These are phyloP conservation scores for Cataglyphis hispanica DNA, from an alignment of 1,140 invertebrate species.

Conservation along the genomic window DNA sequence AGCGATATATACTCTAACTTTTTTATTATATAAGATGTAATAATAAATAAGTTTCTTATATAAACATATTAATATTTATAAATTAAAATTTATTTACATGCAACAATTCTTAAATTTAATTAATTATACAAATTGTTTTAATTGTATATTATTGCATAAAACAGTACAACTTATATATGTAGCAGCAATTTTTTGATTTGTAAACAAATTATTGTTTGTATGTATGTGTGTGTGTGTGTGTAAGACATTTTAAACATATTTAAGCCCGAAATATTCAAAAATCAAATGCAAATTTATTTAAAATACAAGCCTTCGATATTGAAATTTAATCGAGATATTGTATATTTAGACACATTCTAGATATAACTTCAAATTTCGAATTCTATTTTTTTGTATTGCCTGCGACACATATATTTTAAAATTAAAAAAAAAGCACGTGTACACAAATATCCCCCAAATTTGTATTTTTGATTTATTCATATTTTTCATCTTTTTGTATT, in stretches of 20 bases:
- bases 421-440: neutral
- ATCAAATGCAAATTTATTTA: slow-evolving; percentile 27
- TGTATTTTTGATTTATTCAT: slow-evolving; percentile 13
- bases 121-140: neutral
- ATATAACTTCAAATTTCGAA: slow-evolving; percentile 5
- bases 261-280: slow-evolving; percentile 20
- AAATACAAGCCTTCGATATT: slow-evolving; percentile 9
- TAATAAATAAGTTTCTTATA: neutral
- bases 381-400: neutral
- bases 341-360: neutral
- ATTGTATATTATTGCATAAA: neutral
- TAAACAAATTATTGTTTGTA: neutral
- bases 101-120: neutral
- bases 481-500: slow-evolving; percentile 8
- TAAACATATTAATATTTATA: slow-evolving; percentile 9
- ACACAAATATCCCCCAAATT: neutral
- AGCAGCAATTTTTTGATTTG: neutral
- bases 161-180: neutral
- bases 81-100: neutral
- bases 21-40: neutral
- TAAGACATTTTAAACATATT: slow-evolving; percentile 29
- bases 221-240: neutral
- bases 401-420: neutral
- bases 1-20: slow-evolving; percentile 14
- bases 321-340: slow-evolving; percentile 34